These are phyloP conservation scores for Polyergus mexicanus DNA, from an alignment of 1,140 invertebrate species.

Conservation along the genomic window DNA sequence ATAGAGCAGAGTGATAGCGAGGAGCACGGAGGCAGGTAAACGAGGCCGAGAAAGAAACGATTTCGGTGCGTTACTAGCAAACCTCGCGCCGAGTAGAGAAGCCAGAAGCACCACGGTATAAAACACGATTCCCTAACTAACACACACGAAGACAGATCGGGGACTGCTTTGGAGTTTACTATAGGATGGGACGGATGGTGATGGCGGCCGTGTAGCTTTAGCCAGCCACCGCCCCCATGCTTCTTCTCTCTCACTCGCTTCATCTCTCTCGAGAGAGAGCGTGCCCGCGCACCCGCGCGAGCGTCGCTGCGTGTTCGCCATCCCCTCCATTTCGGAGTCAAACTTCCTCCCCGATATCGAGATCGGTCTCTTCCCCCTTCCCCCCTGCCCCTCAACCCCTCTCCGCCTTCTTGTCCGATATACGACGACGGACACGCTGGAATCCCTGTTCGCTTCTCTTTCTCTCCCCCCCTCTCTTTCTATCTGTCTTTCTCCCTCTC, in stretches of 20 bases:
- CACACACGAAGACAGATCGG: constrained; percentile 81
- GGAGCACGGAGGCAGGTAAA: constrained; percentile 64
- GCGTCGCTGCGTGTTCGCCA: constrained; percentile 14
- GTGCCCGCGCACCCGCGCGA: not conserved
- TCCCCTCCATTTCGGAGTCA: constrained; percentile 31
- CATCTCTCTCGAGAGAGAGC: constrained; percentile 35
- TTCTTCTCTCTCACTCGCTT: constrained; percentile 70
- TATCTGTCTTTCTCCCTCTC: constrained; percentile 24
- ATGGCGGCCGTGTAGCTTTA: constrained; percentile 82
- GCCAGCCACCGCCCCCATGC: constrained; percentile 85
- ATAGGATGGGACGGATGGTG: constrained; percentile 83
- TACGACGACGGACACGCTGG: constrained; percentile 67
- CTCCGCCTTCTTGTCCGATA: constrained; percentile 10
- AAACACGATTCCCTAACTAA: constrained; percentile 82
- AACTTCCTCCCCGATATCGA: constrained; percentile 9
- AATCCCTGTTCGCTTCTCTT: constrained; percentile 45
- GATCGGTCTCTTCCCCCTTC: constrained; percentile 7
- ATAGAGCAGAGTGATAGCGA: constrained; percentile 67
- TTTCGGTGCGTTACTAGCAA: constrained; percentile 78
- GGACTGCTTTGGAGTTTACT: constrained; percentile 80
- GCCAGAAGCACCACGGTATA: constrained; percentile 81
- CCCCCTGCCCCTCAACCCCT: not conserved
- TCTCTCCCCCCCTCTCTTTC: constrained; percentile 50
- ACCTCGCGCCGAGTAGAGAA: constrained; percentile 71
- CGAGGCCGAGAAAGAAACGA: constrained; percentile 79